Conservation (phyloP, 1,140 invertebrate genomes). For the Apis dorsata region DNA sequence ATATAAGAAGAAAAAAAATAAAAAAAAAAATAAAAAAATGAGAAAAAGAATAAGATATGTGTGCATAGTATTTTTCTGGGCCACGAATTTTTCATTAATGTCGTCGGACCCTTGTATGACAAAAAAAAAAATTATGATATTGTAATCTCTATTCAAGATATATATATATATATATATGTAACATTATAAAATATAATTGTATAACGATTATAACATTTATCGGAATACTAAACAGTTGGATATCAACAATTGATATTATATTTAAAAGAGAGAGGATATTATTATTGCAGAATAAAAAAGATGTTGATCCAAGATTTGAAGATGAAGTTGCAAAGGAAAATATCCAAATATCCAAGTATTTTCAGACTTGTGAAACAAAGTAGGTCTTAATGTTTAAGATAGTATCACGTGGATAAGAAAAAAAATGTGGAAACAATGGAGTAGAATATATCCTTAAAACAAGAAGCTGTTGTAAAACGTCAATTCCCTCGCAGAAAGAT, state of each 20-base stretch:
- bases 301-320: neutral
- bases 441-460: neutral
- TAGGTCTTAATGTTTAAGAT: conserved; percentile 2
- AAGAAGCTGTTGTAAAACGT: conserved; percentile 34
- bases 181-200: neutral
- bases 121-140: neutral
- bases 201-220: neutral
- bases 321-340: conserved; percentile 36
- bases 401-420: neutral
- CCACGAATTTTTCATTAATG: conserved; percentile 32
- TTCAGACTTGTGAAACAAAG: conserved; percentile 25
- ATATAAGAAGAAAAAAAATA: neutral
- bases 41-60: neutral
- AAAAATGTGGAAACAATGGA: neutral
- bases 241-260: neutral
- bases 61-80: conserved; percentile 46
- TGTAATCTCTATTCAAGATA: neutral
- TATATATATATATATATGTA: too few relatives aligned
- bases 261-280: neutral
- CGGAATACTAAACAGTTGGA: neutral
- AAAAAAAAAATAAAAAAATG: neutral
- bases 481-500: conserved; percentile 41
- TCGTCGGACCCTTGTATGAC: conserved; percentile 10
- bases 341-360: conserved; percentile 37
- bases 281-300: too few relatives aligned